phyloP scores from a whole-genome alignment of 1,140 invertebrate genomes.

The Temnothorax curvispinosus region DNA sequence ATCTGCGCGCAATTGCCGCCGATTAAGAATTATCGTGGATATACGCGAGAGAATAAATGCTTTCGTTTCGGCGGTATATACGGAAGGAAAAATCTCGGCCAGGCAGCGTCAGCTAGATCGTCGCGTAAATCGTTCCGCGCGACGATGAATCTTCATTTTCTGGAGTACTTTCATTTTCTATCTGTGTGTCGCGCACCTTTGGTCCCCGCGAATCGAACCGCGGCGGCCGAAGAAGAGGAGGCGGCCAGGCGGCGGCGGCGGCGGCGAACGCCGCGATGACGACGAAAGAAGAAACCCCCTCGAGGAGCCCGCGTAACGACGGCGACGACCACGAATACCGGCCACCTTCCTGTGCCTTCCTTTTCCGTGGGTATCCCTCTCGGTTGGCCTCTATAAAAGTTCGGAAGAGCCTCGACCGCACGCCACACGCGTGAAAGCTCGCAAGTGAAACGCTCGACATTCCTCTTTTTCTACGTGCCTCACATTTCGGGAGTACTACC shows the following conservation, averaged over 20 bases:
- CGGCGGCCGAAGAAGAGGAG: background rate
- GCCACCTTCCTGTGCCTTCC: conserved; percentile 55
- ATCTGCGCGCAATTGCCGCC: background rate
- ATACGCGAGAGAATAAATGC: background rate
- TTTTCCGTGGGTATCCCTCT: conserved; percentile 56
- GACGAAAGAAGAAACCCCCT: conserved; percentile 29
- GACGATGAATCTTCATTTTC: conserved; percentile 53
- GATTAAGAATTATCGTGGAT: background rate
- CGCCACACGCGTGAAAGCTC: conserved; percentile 59
- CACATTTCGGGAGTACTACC: conserved; percentile 54
- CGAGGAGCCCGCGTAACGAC: conserved; percentile 16
- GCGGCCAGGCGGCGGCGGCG: background rate
- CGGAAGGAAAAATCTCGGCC: conserved; percentile 43
- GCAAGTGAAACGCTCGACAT: conserved; percentile 54
- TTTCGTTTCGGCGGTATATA: background rate
- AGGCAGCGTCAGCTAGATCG: background rate
- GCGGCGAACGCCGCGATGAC: background rate
- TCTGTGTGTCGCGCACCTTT: conserved; percentile 36
- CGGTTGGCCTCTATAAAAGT: conserved; percentile 60
- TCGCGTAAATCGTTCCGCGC: conserved; percentile 40
- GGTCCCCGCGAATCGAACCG: background rate
- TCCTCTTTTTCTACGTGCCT: conserved; percentile 55
- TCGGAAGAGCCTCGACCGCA: conserved; percentile 51
- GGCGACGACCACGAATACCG: conserved; percentile 20
- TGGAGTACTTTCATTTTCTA: conserved; percentile 55